phyloP scores from a whole-genome alignment of 2,888 invertebrate species.

The Lepeophtheirus nordmannii region DNA sequence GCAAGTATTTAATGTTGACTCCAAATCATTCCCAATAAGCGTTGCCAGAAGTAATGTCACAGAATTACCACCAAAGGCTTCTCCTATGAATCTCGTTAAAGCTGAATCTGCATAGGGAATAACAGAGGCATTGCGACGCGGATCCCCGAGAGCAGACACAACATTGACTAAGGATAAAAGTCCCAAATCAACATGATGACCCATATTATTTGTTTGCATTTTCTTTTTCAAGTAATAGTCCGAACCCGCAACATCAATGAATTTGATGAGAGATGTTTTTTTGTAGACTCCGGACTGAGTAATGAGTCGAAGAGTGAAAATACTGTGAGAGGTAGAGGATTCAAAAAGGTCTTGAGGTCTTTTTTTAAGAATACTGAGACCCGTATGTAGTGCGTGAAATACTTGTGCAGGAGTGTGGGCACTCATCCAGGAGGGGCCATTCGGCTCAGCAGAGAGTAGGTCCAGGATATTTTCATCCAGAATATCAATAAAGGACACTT shows the following conservation, averaged over 20 bases:
- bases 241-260: conserved; percentile 13
- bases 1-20: not conserved
- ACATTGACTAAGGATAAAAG: conserved; percentile 2
- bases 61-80: not conserved
- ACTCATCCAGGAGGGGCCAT: not conserved
- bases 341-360: not conserved
- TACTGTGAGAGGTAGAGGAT: conserved; percentile 10
- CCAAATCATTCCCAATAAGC: not conserved
- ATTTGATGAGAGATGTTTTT: not conserved
- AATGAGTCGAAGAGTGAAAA: not conserved
- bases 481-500: not conserved
- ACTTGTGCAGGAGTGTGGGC: not conserved
- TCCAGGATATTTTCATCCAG: not conserved
- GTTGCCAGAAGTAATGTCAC: not conserved
- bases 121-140: not conserved
- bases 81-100: not conserved
- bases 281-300: not conserved
- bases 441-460: not conserved
- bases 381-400: not conserved
- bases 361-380: not conserved
- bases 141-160: conserved; percentile 10
- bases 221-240: not conserved
- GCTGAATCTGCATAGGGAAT: not conserved
- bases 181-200: not conserved
- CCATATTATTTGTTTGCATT: not conserved